Percentiles rank a stretch among this genome's conserved stretches.
These are phyloP conservation scores for Potorous gilbertii DNA, from an alignment of 2,797 vertebrate genomes.

Conservation along the genomic window DNA sequence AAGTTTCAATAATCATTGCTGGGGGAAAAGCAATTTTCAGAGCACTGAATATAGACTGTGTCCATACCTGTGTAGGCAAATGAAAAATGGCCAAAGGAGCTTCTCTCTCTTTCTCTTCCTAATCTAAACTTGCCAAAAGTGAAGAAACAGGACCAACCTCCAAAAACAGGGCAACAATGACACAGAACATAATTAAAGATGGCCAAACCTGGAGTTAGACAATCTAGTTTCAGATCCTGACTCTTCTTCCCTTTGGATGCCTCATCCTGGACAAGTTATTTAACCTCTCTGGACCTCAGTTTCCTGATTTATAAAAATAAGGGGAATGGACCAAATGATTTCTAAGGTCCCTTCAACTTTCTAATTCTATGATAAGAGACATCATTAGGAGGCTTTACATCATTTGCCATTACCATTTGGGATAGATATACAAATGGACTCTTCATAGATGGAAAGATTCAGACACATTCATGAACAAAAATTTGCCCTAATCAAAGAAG, in stretches of 20 bases:
- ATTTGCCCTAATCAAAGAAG: neutral
- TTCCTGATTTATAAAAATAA: neutral
- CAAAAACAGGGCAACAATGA: neutral
- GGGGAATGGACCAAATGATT: neutral
- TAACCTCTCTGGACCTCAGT: neutral
- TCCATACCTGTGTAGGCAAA: neutral
- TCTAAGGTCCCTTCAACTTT: neutral
- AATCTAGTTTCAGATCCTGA: neutral
- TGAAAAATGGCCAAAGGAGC: constrained; percentile 20
- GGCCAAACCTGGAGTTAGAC: neutral
- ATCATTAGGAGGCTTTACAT: neutral
- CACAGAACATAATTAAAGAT: constrained; percentile 6
- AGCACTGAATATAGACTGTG: neutral
- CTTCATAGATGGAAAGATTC: neutral
- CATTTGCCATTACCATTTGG: neutral
- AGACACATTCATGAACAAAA: neutral
- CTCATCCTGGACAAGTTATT: neutral
- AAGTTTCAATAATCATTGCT: neutral
- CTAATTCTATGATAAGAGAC: neutral
- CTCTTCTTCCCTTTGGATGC: neutral
- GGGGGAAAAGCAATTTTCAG: neutral
- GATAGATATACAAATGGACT: neutral
- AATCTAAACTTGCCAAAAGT: neutral
- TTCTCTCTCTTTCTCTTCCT: neutral
- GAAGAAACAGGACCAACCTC: neutral